A percentile compares a stretch with the other conserved stretches of the same genome.
These are phyloP conservation scores for Falco punctatus DNA, from an alignment of 2,113 vertebrate species.

Conservation along the genomic window DNA sequence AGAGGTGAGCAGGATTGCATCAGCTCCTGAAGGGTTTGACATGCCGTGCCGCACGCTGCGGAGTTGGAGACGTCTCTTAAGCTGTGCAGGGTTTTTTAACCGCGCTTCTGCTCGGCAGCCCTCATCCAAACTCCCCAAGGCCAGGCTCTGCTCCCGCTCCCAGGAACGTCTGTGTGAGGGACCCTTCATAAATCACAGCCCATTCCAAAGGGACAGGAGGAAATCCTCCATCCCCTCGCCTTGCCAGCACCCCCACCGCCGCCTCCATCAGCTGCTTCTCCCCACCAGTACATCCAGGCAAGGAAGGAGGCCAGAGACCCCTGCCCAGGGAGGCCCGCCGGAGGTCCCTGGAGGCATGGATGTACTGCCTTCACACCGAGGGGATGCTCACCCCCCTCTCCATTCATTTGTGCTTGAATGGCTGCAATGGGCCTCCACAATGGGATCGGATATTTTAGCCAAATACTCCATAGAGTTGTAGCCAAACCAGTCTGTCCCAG, in stretches of 20 bases:
- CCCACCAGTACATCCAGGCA: not conserved
- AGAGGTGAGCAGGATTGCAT: not conserved
- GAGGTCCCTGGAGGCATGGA: not conserved
- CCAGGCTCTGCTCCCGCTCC: not conserved
- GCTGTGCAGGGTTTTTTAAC: not conserved
- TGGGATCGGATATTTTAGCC: accelerated
- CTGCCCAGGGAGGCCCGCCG: not conserved
- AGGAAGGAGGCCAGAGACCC: no score
- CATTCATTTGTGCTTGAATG: not conserved
- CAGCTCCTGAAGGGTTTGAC: not conserved
- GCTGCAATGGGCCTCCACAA: not conserved
- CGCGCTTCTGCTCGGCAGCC: not conserved
- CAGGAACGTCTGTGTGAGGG: accelerated
- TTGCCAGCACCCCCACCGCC: not conserved
- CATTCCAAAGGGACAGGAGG: accelerated
- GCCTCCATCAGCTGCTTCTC: not conserved
- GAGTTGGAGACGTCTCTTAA: accelerated
- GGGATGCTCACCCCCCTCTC: not conserved
- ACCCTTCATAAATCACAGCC: not conserved
- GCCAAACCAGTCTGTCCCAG: not conserved
- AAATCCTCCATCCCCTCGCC: not conserved
- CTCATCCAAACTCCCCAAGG: not conserved
- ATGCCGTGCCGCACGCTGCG: not conserved
- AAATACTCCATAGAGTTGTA: not conserved
- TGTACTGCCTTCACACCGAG: not conserved